Evolutionary conservation across 2,888 invertebrate genomes (phyloP).

Genomic region (Argyra leucocephala): DNA sequence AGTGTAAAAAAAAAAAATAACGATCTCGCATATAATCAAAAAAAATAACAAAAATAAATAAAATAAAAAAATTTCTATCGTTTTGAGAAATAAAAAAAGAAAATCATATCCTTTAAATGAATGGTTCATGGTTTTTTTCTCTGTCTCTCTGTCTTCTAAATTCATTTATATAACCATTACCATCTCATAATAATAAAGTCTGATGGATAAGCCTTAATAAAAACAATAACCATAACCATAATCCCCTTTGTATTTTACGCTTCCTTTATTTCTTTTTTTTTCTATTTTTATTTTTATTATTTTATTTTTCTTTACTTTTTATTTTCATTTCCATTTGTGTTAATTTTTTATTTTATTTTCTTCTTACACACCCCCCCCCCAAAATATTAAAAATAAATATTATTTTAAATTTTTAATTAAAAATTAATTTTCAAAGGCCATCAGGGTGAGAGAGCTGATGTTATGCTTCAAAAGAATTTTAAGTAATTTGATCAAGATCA

Average conservation of each 20-base stretch:
- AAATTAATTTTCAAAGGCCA: too few species aligned
- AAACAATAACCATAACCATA: slow-evolving; percentile 1
- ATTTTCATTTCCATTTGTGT: too few species aligned
- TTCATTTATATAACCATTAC: slow-evolving; percentile 1
- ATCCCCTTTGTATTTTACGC: slow-evolving; percentile 3
- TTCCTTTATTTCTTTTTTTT: not conserved
- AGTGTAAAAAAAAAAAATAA: not conserved
- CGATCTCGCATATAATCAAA: not conserved
- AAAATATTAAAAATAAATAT: too few species aligned
- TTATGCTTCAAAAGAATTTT: too few species aligned
- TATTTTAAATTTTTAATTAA: too few species aligned
- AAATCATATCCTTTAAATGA: slow-evolving; percentile 1
- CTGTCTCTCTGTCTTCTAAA: not conserved
- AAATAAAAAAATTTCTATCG: not conserved
- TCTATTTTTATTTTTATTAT: not conserved
- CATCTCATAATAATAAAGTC: slow-evolving; percentile 6
- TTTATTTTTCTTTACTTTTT: too few species aligned
- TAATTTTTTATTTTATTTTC: too few species aligned
- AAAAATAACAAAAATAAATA: not conserved
- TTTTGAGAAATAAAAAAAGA: not conserved
- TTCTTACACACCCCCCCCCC: too few species aligned
- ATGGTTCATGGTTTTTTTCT: not conserved
- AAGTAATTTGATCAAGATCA: too few species aligned
- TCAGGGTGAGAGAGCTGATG: too few species aligned
- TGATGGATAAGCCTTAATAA: slow-evolving; percentile 6